A percentile compares a stretch with the other conserved stretches of the same genome.
Conservation (phyloP, 2,888 invertebrate species). For the Empis stercorea region DNA sequence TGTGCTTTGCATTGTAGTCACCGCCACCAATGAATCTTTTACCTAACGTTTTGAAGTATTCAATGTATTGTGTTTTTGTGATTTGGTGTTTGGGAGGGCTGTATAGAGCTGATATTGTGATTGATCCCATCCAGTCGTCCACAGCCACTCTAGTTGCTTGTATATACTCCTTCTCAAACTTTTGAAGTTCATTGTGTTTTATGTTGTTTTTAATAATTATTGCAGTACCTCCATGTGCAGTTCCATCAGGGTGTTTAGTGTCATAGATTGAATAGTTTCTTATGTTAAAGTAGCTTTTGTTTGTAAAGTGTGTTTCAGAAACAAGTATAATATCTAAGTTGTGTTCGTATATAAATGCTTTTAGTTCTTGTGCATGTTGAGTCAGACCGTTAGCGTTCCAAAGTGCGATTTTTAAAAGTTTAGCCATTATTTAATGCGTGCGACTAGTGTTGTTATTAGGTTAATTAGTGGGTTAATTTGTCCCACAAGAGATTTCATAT, state of each 20-base stretch:
- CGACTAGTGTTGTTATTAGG: too few species aligned
- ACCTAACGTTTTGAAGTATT: neutral
- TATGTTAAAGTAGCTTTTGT: conserved; percentile 8
- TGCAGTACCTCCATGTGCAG: neutral
- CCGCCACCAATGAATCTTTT: neutral
- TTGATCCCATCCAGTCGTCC: too few species aligned
- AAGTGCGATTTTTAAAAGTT: neutral
- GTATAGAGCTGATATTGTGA: neutral
- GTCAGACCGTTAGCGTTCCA: conserved; percentile 3
- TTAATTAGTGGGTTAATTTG: too few species aligned
- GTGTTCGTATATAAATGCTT: conserved; percentile 4
- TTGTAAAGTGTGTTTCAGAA: conserved; percentile 10
- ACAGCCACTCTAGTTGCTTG: too few species aligned
- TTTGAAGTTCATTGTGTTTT: neutral
- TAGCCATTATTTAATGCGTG: neutral
- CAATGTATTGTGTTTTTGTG: neutral
- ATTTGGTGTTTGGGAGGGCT: neutral
- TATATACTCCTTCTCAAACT: neutral
- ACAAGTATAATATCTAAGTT: conserved; percentile 6
- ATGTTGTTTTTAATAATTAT: neutral
- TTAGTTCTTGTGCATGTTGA: conserved; percentile 7
- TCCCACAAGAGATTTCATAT: too few species aligned
- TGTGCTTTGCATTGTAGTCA: conserved; percentile 1
- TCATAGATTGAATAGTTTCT: conserved; percentile 5
- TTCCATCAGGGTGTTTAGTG: neutral